Conservation (phyloP, 2,888 invertebrate species). For the Anthophora plumipes region DNA sequence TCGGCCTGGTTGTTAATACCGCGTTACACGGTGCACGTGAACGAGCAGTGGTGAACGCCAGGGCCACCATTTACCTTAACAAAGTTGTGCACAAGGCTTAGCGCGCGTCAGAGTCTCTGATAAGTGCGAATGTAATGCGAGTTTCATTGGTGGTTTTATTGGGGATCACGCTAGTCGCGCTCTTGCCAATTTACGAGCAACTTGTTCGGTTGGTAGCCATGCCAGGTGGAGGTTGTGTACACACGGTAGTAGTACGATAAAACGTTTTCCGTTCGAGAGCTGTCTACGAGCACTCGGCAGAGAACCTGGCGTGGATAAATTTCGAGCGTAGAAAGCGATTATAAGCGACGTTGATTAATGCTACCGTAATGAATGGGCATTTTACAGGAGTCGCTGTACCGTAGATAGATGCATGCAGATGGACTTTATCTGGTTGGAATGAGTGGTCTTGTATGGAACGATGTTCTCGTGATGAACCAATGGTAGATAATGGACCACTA, state of each 20-base stretch:
- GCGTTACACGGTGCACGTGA: conserved; percentile 22
- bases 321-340: conserved; percentile 23
- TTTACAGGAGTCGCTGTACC: background rate
- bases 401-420: background rate
- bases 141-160: conserved; percentile 43
- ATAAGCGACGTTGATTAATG: conserved; percentile 42
- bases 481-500: background rate
- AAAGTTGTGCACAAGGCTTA: conserved; percentile 29
- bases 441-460: background rate
- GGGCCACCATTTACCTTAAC: conserved; percentile 22
- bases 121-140: conserved; percentile 30
- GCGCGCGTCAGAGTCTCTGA: conserved; percentile 9
- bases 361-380: conserved; percentile 13
- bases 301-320: background rate
- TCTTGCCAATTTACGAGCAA: conserved; percentile 37
- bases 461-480: background rate
- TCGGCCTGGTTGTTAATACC: conserved; percentile 1
- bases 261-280: background rate
- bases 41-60: background rate
- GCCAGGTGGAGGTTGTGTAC: conserved; percentile 8
- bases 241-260: conserved; percentile 25
- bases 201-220: conserved; percentile 25
- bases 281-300: background rate
- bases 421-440: background rate
- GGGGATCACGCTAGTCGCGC: conserved; percentile 4